Percentiles rank a stretch among this genome's conserved stretches.
Evolutionary conservation across 2,797 vertebrate genomes (phyloP).

Genomic region (Peromyscus nudipes): DNA sequence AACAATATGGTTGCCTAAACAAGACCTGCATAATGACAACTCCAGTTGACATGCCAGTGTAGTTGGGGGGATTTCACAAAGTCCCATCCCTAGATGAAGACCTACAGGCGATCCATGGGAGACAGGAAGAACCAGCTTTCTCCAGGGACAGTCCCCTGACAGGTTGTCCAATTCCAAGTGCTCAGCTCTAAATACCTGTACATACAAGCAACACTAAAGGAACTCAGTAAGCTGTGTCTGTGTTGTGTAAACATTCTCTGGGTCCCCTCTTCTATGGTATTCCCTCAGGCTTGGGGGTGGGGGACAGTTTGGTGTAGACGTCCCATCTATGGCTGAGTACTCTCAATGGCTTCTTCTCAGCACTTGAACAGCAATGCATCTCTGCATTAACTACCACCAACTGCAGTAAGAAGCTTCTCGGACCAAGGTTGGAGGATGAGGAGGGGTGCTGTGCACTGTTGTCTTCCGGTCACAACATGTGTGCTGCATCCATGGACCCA

Average conservation of each 20-base stretch:
- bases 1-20: neutral
- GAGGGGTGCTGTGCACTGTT: neutral
- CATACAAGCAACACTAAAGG: neutral
- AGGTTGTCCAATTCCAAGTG: neutral
- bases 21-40: neutral
- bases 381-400: neutral
- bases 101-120: neutral
- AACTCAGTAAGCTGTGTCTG: neutral
- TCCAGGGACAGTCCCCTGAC: neutral
- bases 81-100: neutral
- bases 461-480: neutral
- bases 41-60: neutral
- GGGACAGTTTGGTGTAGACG: too few relatives aligned
- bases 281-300: neutral
- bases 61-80: neutral
- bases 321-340: neutral
- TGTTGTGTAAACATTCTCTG: neutral
- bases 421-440: too few relatives aligned
- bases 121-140: neutral
- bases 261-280: neutral
- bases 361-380: neutral
- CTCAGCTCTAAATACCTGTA: neutral
- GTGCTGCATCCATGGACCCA: neutral
- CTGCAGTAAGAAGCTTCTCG: neutral
- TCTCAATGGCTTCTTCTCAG: neutral